Evolutionary conservation across 2,113 vertebrate species (phyloP), one percentile per base, ranked within the genome.

Genomic region (Catagonus wagneri): DNA sequence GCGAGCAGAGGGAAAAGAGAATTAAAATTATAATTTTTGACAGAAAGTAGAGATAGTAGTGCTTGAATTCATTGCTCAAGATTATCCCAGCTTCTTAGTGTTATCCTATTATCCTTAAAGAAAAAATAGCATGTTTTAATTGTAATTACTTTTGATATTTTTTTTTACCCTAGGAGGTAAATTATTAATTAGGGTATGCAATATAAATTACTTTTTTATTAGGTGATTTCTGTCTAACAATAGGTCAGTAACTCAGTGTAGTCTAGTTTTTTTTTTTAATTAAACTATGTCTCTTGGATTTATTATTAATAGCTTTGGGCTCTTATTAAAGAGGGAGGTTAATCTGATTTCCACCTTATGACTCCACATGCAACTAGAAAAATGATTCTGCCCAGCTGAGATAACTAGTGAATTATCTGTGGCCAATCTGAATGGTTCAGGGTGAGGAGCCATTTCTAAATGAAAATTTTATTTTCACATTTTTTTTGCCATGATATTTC

Each of bases 121-220:
- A 98, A 98, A 94, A 96, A 97, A 92, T 78, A 95, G 36, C 93
- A 78, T 94, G 23, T 90, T 97, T 78, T 97, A 96, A 97, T 96
- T 97, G 75, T 96, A 96, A 97, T 97, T 97, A 97, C 97, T 98
- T 97, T 98, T 97, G 97, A 97, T 97, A 97, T 96, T 97, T 96
- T 98, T 91, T 98, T 98, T 97, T 95, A 97, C 97, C 97, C 81
- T 98, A 96, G 94, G 98, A 98, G 95, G 89, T 97, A 97, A 98
- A 98, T 98, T 97, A 97, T 98, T 98, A 98, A 98, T 98, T 98
- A 98, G 98, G 96, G 15, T 90, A 7, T 98, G 93, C 97, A 97
- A 93, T 98, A 96, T 97, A 98, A 97, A 98, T 98, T 97, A 98
- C 95, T 97, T 98, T 98, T 98, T 97, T 97, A 93, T 94, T 95